phyloP scores from a whole-genome alignment of 1,140 invertebrate genomes.

The Copidosoma floridanum region DNA sequence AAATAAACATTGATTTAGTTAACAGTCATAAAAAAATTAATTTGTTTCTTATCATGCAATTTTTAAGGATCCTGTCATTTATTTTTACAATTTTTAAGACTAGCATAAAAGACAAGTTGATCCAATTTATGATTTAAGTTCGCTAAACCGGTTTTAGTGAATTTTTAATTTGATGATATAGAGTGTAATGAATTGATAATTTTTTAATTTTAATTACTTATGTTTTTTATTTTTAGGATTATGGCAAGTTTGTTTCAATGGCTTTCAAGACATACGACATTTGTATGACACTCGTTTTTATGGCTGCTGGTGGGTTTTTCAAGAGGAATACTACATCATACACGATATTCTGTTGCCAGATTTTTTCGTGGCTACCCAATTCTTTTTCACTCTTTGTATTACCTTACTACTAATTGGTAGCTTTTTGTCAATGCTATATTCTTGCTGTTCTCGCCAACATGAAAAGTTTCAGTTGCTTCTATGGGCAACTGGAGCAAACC shows the following conservation, averaged over 20 bases:
- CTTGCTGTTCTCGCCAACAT: slow-evolving; percentile 75
- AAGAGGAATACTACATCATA: slow-evolving; percentile 90
- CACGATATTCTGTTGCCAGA: slow-evolving; percentile 78
- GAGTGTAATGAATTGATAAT: too few species aligned
- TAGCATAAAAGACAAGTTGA: too few species aligned
- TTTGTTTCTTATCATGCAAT: too few species aligned
- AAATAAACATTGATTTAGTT: too few species aligned
- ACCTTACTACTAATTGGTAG: slow-evolving; percentile 72
- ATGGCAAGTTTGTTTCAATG: slow-evolving; percentile 90
- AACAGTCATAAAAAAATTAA: too few species aligned
- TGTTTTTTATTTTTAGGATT: slow-evolving; percentile 69
- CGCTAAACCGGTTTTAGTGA: too few species aligned
- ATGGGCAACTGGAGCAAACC: slow-evolving; percentile 69
- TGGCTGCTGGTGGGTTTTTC: slow-evolving; percentile 90
- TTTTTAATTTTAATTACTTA: neutral
- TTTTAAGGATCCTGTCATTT: too few species aligned
- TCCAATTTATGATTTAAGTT: too few species aligned
- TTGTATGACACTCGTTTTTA: slow-evolving; percentile 76
- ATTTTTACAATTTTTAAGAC: too few species aligned
- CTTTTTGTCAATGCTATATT: slow-evolving; percentile 70
- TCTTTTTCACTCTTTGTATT: slow-evolving; percentile 86
- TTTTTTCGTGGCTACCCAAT: slow-evolving; percentile 91
- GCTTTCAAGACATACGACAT: slow-evolving; percentile 78
- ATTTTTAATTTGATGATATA: too few species aligned
- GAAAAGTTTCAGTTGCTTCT: slow-evolving; percentile 74